phyloP scores from a whole-genome alignment of 2,113 vertebrate genomes.

The Mugil cephalus region DNA sequence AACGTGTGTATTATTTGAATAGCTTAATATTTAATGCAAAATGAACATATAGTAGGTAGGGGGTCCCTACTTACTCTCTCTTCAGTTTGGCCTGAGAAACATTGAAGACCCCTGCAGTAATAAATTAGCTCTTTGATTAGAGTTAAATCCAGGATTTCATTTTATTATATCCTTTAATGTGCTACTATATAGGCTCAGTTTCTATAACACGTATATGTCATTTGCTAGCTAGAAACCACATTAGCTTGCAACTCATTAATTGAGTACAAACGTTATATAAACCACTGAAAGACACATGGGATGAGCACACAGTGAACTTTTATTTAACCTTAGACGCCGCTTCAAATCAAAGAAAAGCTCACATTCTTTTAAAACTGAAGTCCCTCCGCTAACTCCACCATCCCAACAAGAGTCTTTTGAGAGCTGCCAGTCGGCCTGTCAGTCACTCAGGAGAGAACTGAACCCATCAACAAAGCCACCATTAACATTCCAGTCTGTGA shows the following conservation, averaged over 20 bases:
- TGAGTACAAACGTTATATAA: conserved; percentile 30
- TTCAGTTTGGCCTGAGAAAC: no score
- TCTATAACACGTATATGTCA: background rate
- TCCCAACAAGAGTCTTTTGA: conserved; percentile 49
- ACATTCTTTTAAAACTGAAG: conserved; percentile 37
- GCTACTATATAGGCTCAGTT: background rate
- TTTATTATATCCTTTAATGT: background rate
- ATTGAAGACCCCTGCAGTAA: no score
- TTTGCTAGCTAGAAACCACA: conserved; percentile 3
- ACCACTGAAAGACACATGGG: conserved; percentile 10
- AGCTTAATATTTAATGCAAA: no score
- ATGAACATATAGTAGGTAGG: no score
- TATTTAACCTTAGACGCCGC: conserved; percentile 26
- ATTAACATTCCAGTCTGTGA: conserved; percentile 77
- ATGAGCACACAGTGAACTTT: conserved; percentile 14
- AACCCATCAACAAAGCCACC: conserved; percentile 67
- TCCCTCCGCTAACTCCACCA: background rate
- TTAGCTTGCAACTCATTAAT: conserved; percentile 12
- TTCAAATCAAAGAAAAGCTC: conserved; percentile 46
- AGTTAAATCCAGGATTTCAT: no score
- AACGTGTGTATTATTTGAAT: no score
- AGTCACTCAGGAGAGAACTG: conserved; percentile 59
- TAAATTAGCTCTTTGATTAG: no score
- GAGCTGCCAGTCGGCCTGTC: conserved; percentile 62
- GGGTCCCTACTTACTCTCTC: no score